These are phyloP conservation scores for Pteruthius melanotis DNA, from an alignment of 2,113 vertebrate species.

Conservation along the genomic window DNA sequence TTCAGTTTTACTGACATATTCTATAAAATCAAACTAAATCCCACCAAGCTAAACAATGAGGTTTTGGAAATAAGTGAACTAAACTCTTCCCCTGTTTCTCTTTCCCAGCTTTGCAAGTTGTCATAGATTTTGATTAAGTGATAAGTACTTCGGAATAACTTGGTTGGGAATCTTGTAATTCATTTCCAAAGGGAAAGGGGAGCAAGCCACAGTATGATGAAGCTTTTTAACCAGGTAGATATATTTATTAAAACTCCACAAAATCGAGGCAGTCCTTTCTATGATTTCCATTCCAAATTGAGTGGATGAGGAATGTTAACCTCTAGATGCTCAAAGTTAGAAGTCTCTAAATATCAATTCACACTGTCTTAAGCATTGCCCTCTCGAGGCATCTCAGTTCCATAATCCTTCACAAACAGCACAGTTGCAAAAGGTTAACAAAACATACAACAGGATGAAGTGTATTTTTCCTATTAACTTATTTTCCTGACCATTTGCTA, in stretches of 20 bases:
- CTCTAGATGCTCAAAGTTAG: background rate
- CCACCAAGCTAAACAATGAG: background rate
- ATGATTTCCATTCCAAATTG: background rate
- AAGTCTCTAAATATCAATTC: background rate
- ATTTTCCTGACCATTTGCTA: background rate
- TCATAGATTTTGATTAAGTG: background rate
- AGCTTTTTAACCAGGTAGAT: constrained; percentile 7
- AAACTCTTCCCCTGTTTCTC: background rate
- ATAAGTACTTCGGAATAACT: background rate
- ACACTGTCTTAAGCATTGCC: background rate
- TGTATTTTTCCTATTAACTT: background rate
- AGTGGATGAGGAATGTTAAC: background rate
- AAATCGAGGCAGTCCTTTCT: background rate
- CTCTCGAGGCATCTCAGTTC: background rate
- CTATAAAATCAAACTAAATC: background rate
- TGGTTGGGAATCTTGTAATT: background rate
- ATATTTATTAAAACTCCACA: background rate
- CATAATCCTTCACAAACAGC: background rate
- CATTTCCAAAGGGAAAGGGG: background rate
- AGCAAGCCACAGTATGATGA: background rate
- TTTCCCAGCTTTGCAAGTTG: background rate
- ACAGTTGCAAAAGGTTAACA: background rate
- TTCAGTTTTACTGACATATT: background rate
- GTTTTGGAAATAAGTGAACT: background rate
- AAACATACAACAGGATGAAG: background rate